Evolutionary conservation across 1,140 invertebrate genomes (phyloP), one percentile per base, ranked within the genome.

Genomic region (Drosophila orosa): DNA sequence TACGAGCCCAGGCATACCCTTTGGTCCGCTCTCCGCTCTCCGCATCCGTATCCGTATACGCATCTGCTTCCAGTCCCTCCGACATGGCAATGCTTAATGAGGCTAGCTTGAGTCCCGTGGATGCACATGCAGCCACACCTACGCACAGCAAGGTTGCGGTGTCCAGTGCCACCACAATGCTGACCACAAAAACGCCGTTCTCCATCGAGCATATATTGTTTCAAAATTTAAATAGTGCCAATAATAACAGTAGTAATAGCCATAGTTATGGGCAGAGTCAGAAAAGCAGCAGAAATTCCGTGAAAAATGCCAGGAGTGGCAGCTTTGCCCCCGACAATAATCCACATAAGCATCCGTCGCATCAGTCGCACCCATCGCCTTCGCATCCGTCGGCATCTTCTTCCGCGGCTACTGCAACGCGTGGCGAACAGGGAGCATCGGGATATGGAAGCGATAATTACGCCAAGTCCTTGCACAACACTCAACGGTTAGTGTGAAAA

Each of bases 191-290:
- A 77, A 92, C 91, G 42, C 91, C 91, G 59, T 92, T 92, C 66
- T 91, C 90, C 31, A 92, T 92, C 47, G 91, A 92, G 52, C 85
- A 92, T 74, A 92, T 92, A 75, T 78, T 92, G 60, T 91, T 91
- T 78, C 87, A 84, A 78, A 92, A 92, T 71, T 78, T 91, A 61
- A 91, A 90, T 71, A 90, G 75, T 58, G 81, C 73, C 60, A 89
- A 55, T 35, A 81, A 71, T 55, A 82, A 63, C 25, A 80, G 69
- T 69, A 91, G 55, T 57, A 80, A 74, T 24, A 79, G 48, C 29
- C 63, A 52, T 61, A 76, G 54, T 35, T 78, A 42, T 42, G 65
- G 22, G 7, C 24, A 24, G 24, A n/a, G n/a, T 10, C 55, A 57
- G n/a, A 79, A 42, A 25, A 47, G 5, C 31, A 78, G 58, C 42